These are phyloP conservation scores for Aurelia coerulea DNA, from an alignment of 30 jellyfish, hydroid and myxozoan genomes.

Conservation along the genomic window DNA sequence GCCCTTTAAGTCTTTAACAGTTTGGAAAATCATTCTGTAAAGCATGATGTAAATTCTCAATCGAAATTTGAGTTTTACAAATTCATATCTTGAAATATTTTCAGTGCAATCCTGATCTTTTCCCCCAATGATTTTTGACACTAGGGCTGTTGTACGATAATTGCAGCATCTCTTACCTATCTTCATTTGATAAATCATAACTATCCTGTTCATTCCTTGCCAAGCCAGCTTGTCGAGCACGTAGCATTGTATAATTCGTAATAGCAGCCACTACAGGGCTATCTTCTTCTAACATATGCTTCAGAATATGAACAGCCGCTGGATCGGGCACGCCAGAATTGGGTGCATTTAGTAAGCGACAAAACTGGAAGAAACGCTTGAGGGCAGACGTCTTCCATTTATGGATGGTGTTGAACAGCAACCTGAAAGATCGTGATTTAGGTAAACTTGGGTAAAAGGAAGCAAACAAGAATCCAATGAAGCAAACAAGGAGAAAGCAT, in stretches of 20 bases:
- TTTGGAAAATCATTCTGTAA: background rate
- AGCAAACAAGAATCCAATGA: too few relatives aligned
- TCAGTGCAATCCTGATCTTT: too few relatives aligned
- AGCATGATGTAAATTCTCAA: background rate
- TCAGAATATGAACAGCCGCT: slow-evolving; percentile 6
- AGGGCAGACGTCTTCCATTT: background rate
- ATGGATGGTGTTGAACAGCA: background rate
- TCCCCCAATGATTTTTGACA: too few relatives aligned
- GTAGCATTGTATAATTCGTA: slow-evolving; percentile 16
- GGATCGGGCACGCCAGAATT: slow-evolving; percentile 1
- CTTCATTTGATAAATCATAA: slow-evolving; percentile 49
- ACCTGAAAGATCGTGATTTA: background rate
- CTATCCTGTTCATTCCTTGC: slow-evolving; percentile 21
- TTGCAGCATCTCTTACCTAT: slow-evolving; percentile 21
- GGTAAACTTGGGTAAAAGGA: too few relatives aligned
- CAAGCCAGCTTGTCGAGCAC: slow-evolving; percentile 37
- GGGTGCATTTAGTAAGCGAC: slow-evolving; percentile 12
- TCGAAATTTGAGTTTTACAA: background rate
- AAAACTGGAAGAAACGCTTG: slow-evolving; percentile 7
- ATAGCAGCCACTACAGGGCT: slow-evolving; percentile 11
- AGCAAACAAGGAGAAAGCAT: too few relatives aligned
- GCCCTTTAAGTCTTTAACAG: too few relatives aligned
- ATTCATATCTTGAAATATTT: too few relatives aligned
- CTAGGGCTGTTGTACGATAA: too few relatives aligned
- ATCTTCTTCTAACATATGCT: background rate